Conservation (phyloP, 2,797 vertebrate genomes). For the Babyrousa celebensis region DNA sequence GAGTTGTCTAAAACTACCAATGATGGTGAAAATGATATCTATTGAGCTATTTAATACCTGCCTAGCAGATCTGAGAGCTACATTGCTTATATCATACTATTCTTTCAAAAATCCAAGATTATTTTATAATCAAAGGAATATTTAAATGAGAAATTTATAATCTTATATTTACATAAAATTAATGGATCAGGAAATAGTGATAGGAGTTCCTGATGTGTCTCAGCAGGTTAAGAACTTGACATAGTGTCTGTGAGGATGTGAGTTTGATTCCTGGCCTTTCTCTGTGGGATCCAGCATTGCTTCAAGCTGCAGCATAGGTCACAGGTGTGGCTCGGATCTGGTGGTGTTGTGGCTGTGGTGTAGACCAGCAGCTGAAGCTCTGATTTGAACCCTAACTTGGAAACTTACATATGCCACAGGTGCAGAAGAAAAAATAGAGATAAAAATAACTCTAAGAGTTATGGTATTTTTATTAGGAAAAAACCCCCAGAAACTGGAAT, state of each 20-base stretch:
- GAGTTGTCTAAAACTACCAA: background rate
- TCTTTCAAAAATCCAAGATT: background rate
- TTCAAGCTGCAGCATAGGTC: too few relatives aligned
- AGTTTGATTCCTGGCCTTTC: too few relatives aligned
- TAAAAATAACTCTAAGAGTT: background rate
- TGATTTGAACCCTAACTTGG: too few relatives aligned
- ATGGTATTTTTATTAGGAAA: background rate
- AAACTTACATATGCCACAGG: too few relatives aligned
- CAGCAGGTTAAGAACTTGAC: too few relatives aligned
- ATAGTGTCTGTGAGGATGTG: too few relatives aligned
- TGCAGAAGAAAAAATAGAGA: background rate
- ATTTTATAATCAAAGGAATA: background rate
- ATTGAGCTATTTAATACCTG: background rate
- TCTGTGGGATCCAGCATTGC: too few relatives aligned
- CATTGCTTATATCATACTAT: background rate
- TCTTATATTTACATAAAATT: background rate
- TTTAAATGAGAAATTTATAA: slow-evolving; percentile 47
- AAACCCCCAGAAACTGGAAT: background rate
- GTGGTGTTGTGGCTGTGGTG: too few relatives aligned
- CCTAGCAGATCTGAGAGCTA: background rate
- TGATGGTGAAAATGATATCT: background rate
- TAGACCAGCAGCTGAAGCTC: too few relatives aligned
- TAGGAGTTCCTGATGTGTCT: too few relatives aligned
- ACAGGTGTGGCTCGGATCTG: too few relatives aligned
- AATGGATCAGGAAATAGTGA: background rate